Percentiles rank a stretch among this genome's conserved stretches.
Conservation (phyloP, 1,140 invertebrate species). For the Trinorchestia longiramus region DNA sequence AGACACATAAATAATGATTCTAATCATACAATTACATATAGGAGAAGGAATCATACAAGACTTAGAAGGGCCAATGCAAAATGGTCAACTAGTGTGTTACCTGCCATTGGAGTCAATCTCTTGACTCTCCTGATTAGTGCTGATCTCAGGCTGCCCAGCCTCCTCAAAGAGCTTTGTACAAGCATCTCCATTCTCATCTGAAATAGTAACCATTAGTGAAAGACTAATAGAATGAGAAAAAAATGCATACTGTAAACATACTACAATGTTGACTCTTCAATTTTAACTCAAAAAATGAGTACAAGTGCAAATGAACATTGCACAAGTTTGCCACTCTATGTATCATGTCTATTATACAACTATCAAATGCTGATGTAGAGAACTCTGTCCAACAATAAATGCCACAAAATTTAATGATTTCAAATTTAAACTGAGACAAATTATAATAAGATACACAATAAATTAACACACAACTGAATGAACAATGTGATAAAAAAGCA, state of each 20-base stretch:
- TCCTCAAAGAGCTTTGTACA: conserved; percentile 6
- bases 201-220: neutral
- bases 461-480: too few relatives aligned
- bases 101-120: conserved; percentile 34
- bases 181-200: conserved; percentile 19
- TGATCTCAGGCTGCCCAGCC: neutral
- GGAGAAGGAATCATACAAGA: neutral
- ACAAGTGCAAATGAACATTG: neutral
- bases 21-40: neutral
- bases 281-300: neutral
- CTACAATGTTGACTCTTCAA: neutral
- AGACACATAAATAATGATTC: neutral
- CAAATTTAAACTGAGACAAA: neutral
- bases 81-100: neutral
- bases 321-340: neutral
- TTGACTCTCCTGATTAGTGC: neutral
- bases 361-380: too few relatives aligned
- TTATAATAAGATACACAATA: too few relatives aligned
- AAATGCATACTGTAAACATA: neutral
- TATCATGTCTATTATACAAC: too few relatives aligned
- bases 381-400: too few relatives aligned
- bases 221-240: neutral
- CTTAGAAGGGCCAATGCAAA: neutral
- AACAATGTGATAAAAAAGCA: too few relatives aligned
- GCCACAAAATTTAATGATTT: neutral